Conservation (phyloP, 64 coral and sea anemone species). For the Hydrozoanthus tunicans region DNA sequence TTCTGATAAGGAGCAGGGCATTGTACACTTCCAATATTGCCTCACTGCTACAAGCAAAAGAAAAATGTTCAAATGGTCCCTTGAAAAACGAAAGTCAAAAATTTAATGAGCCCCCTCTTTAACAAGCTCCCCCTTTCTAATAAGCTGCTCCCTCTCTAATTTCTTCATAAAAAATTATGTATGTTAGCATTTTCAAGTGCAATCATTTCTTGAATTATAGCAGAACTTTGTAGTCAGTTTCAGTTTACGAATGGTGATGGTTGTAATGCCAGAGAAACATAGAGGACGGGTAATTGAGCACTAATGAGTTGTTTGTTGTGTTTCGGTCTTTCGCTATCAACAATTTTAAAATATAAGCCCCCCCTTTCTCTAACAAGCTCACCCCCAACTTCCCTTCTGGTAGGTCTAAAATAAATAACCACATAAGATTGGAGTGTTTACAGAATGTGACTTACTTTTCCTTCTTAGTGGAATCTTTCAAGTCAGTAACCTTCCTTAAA, state of each 20-base stretch:
- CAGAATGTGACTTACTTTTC: slow-evolving; percentile 70
- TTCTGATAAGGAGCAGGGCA: slow-evolving; percentile 83
- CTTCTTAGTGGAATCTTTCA: slow-evolving; percentile 69
- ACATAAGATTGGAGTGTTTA: neutral
- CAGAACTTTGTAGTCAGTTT: too few species aligned
- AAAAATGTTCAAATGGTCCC: neutral
- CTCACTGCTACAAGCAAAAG: slow-evolving; percentile 54
- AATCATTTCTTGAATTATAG: too few species aligned
- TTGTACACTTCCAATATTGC: slow-evolving; percentile 80
- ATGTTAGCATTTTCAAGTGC: too few species aligned
- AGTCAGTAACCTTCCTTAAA: slow-evolving; percentile 68
- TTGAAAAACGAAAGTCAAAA: too few species aligned
- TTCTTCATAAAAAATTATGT: too few species aligned
- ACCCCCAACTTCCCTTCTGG: neutral
- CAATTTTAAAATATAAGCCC: neutral
- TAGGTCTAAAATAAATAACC: neutral
- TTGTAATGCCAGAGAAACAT: too few species aligned
- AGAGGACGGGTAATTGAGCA: too few species aligned
- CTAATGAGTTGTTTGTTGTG: too few species aligned
- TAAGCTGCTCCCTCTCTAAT: too few species aligned
- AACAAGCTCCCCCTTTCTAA: too few species aligned
- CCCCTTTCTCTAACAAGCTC: neutral
- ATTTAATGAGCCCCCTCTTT: too few species aligned
- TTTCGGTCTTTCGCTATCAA: neutral
- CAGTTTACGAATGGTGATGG: too few species aligned